Evolutionary conservation across 1,140 invertebrate species (phyloP), one percentile per base, ranked within the genome.

Genomic region (Scylla paramamosain): DNA sequence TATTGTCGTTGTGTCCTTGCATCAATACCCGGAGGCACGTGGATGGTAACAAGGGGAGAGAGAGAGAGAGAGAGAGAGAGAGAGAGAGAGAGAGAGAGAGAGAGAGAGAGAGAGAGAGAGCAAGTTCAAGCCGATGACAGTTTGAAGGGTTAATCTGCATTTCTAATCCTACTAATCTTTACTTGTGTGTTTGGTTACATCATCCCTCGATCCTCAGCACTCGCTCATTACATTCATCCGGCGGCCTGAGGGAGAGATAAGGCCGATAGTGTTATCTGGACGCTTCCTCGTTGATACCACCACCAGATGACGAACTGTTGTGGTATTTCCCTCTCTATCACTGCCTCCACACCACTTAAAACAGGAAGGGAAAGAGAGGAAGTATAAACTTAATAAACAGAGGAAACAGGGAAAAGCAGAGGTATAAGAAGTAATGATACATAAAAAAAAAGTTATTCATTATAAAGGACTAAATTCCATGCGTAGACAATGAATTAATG

Each of bases 51-150:
- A 48, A 12, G 39, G 32, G 39, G 87, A 89, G 32, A 89, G 87
- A 89, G 32, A 89, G 32, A 89, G 4, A 89, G 32, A 89, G 32
- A 89, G 32, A 88, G 87, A 88, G 87, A 88, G 31, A 88, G 87
- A 88, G 87, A 88, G 87, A 88, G 29, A 87, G 31, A 87, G 29
- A 87, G 86, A 91, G 46, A 91, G 86, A 87, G 31, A 39, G 86
- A 88, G 86, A 88, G 86, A 88, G 31, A 88, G 86, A 88, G 32
- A 88, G 86, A 88, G 86, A 88, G 86, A 88, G 86, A 77, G 10
- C 12, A 16, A 67, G 59, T 14, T 48, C 10, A 59, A 59, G 52
- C 16, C 10, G 52, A 4, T 59, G 52, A 59, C 52, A 59, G 52
- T 59, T 59, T 12, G 16, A 59, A 59, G 67, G 12, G 0, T 20